A percentile compares a stretch with the other conserved stretches of the same genome.
These are phyloP conservation scores for Drosophila tanythrix DNA, from an alignment of 2,888 invertebrate species.

Conservation along the genomic window DNA sequence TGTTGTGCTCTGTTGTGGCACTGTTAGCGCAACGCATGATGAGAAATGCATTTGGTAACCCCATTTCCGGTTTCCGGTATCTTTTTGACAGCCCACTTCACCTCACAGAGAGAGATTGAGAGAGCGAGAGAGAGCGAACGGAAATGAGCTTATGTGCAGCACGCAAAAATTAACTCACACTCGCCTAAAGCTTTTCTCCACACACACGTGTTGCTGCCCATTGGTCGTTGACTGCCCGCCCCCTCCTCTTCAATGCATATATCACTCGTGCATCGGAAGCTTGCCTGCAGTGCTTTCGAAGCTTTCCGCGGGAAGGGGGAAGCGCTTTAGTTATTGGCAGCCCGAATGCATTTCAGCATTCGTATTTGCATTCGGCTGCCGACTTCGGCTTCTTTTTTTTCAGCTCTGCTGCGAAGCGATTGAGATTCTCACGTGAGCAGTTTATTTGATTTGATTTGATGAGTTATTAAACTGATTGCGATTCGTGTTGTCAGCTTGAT, in stretches of 20 bases:
- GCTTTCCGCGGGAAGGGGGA: slow-evolving; percentile 24
- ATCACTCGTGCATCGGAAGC: slow-evolving; percentile 37
- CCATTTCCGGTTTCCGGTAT: slow-evolving; percentile 76
- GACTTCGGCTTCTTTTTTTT: slow-evolving; percentile 7
- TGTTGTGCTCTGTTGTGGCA: slow-evolving; percentile 63
- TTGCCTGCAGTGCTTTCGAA: slow-evolving; percentile 55
- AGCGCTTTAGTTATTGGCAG: slow-evolving; percentile 35
- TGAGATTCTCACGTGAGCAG: slow-evolving; percentile 39
- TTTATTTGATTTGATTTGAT: slow-evolving; percentile 52
- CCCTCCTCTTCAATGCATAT: background rate
- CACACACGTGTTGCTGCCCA: slow-evolving; percentile 51
- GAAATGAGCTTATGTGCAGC: slow-evolving; percentile 66
- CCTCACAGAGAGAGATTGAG: slow-evolving; percentile 40
- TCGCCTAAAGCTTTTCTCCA: slow-evolving; percentile 59
- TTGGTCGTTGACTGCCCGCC: slow-evolving; percentile 8
- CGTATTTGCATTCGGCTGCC: slow-evolving; percentile 38
- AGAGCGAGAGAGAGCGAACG: slow-evolving; percentile 48
- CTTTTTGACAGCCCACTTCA: slow-evolving; percentile 58
- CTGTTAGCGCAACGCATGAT: slow-evolving; percentile 69
- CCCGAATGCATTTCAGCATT: slow-evolving; percentile 32
- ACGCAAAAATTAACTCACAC: slow-evolving; percentile 41
- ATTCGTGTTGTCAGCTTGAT: slow-evolving; percentile 68
- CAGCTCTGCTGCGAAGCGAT: slow-evolving; percentile 21
- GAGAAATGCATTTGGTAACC: slow-evolving; percentile 75
- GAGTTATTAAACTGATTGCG: slow-evolving; percentile 59